Conservation (phyloP, 2,113 vertebrate genomes). For the Rhea pennata region DNA sequence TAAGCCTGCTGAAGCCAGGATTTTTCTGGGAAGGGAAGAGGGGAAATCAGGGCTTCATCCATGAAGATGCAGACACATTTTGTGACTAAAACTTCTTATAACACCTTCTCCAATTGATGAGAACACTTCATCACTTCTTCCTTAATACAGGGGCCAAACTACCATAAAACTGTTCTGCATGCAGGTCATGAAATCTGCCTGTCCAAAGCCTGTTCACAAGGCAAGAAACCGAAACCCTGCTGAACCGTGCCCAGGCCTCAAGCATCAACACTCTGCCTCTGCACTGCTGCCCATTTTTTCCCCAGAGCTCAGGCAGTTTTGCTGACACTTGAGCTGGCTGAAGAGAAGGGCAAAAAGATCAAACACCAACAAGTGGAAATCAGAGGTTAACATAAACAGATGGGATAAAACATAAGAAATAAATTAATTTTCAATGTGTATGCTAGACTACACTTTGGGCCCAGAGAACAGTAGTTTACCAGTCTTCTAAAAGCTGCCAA, state of each 20-base stretch:
- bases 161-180: background rate
- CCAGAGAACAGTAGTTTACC: background rate
- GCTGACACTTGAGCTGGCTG: background rate
- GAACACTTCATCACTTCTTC: background rate
- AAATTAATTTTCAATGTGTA: background rate
- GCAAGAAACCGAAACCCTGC: background rate
- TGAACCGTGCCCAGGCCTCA: background rate
- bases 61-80: background rate
- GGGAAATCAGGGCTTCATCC: background rate
- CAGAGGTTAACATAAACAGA: background rate
- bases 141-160: background rate
- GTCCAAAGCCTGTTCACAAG: background rate
- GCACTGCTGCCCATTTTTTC: background rate
- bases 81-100: background rate
- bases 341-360: background rate
- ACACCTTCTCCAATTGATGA: background rate
- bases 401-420: background rate
- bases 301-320: background rate
- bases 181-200: background rate
- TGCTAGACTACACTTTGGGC: background rate
- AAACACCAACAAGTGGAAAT: background rate
- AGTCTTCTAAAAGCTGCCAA: background rate
- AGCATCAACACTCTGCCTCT: background rate
- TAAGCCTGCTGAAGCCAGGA: background rate
- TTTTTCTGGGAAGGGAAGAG: background rate